These are phyloP conservation scores for Spodoptera exigua DNA, from an alignment of 2,888 invertebrate species.

Conservation along the genomic window DNA sequence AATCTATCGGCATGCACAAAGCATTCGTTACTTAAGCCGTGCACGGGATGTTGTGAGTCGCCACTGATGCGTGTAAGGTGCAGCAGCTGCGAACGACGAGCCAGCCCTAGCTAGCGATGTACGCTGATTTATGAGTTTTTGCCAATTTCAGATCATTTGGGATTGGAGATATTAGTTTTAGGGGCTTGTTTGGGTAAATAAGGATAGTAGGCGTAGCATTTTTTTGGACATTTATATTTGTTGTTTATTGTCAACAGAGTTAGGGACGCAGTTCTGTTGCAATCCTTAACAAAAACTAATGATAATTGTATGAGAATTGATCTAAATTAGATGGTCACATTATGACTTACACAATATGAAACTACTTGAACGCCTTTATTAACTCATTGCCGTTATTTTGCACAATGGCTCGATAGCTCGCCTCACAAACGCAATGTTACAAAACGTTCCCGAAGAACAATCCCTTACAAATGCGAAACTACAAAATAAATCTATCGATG, in stretches of 20 bases:
- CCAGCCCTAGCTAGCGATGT: conserved; percentile 49
- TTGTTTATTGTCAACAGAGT: neutral
- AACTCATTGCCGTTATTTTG: conserved; percentile 61
- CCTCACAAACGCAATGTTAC: conserved; percentile 78
- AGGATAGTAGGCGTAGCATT: conserved; percentile 23
- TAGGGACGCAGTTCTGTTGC: neutral
- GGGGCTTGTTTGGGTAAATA: conserved; percentile 41
- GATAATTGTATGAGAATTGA: neutral
- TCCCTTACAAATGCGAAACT: conserved; percentile 81
- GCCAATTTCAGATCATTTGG: conserved; percentile 52
- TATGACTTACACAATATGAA: conserved; percentile 19
- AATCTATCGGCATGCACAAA: conserved; percentile 87
- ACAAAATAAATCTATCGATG: conserved; percentile 85
- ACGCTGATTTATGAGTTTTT: conserved; percentile 64
- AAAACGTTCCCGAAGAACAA: conserved; percentile 81
- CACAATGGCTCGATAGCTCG: conserved; percentile 68
- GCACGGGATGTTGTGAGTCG: conserved; percentile 79
- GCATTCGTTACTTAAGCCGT: conserved; percentile 81
- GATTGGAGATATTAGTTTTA: conserved; percentile 47
- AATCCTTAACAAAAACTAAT: neutral
- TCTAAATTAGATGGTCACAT: conserved; percentile 23
- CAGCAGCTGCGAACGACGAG: conserved; percentile 76
- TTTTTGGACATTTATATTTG: conserved; percentile 27
- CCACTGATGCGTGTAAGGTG: conserved; percentile 85
- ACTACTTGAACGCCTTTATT: conserved; percentile 30